Base-by-base conservation (phyloP, 2,113 vertebrate genomes). In the Scatophagus argus region DNA sequence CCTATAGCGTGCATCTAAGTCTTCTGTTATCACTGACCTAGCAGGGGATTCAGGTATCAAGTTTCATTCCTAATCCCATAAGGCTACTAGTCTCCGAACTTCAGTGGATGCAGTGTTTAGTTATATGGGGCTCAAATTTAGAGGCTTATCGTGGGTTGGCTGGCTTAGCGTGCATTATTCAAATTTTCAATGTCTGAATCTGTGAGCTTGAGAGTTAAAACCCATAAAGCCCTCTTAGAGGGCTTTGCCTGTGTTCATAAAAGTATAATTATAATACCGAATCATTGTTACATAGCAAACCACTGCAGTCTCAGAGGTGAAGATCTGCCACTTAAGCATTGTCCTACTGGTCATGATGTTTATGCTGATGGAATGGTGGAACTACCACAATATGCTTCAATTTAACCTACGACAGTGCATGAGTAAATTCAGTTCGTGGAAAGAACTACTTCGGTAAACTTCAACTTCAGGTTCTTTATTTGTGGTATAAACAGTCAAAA, bases 91-190 rank as follows among this genome's bases (percentile, higher is more conserved):
- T 63, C 63, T 77, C 52, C 61, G 63, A 81, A 82, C 66, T 76
- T 69, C 69, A 78, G 78, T 66, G 75, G 69, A 76, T 73, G 68
- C 70, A 54, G 72, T 74, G 63, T 79, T 74, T 77, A 74, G 81
- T 81, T 72, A 70, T 81, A 73, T 62, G 49, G 66, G 55, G 68
- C 78, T 83, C 65, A 79, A 52, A 80, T 78, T 49, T 76, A 77
- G 64, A 49, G 59, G 76, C 77, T 89, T 86, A 83, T 83, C 64
- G 27, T 56, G 64, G 83, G 67, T 77, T 88, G 72, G 58, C 73
- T 84, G 81, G 87, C 83, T 91, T 70, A 84, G 78, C 25, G 39
- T 85, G 82, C 74, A 87, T 88, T 84, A 90, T 81, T 91, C 80
- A 81, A 85, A 87, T 84, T 78, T 75, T 47, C 29, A 81, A 19